phyloP scores from a whole-genome alignment of 1,140 invertebrate species.

The Drosophila sturtevanti region DNA sequence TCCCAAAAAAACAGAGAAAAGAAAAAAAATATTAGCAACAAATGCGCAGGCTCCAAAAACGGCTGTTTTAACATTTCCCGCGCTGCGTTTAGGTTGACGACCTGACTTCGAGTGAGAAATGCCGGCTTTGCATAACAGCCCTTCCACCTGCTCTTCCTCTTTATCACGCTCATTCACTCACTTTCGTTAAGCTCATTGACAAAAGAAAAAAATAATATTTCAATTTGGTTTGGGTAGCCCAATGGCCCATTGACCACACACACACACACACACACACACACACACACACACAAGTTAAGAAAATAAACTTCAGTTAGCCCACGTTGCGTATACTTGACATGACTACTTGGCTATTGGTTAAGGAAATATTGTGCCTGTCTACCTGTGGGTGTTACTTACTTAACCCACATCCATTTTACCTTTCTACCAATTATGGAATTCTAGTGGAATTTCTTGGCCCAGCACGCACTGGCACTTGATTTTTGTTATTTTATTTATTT shows the following conservation, averaged over 20 bases:
- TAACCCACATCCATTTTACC: conserved; percentile 44
- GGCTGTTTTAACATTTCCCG: conserved; percentile 75
- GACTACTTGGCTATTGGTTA: background rate
- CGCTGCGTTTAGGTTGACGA: conserved; percentile 67
- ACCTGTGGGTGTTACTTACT: conserved; percentile 35
- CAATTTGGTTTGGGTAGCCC: background rate
- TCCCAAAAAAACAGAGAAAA: conserved; percentile 17
- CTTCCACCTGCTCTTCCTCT: conserved; percentile 4
- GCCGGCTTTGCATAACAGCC: conserved; percentile 29
- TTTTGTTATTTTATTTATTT: conserved; percentile 11
- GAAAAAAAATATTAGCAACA: background rate
- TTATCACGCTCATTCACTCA: conserved; percentile 36
- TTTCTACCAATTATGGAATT: conserved; percentile 44
- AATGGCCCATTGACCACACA: background rate
- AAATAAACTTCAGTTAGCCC: conserved; percentile 28
- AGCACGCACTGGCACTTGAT: conserved; percentile 68
- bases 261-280: background rate
- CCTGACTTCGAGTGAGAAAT: conserved; percentile 41
- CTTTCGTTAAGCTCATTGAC: conserved; percentile 8
- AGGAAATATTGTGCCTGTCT: background rate
- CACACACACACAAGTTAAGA: conserved; percentile 17
- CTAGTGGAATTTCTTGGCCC: conserved; percentile 35
- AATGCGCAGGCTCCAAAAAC: conserved; percentile 62
- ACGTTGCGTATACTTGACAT: conserved; percentile 60
- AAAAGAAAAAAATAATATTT: background rate